phyloP scores from a whole-genome alignment of 1,140 invertebrate genomes.

The Papilio machaon region DNA sequence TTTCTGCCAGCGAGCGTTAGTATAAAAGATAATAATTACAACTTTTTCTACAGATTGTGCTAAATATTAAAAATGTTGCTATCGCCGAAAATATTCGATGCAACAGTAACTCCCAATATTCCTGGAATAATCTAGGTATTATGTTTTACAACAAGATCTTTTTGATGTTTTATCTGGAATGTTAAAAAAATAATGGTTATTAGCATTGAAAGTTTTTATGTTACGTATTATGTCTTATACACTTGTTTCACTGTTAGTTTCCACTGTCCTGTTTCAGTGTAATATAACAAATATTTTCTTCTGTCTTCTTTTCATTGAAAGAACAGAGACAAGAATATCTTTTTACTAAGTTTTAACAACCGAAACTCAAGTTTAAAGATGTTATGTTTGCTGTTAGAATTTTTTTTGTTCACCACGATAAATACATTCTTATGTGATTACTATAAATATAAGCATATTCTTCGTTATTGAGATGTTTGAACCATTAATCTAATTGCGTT shows the following conservation, averaged over 20 bases:
- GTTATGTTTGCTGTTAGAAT: too few relatives aligned
- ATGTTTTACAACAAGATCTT: conserved; percentile 16
- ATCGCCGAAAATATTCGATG: conserved; percentile 22
- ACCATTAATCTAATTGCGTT: neutral
- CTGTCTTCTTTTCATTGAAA: neutral
- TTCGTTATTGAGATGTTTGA: neutral
- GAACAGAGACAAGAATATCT: too few relatives aligned
- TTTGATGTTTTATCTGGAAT: conserved; percentile 12
- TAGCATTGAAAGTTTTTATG: neutral
- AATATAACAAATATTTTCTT: neutral
- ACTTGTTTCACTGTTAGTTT: neutral
- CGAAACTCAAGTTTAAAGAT: too few relatives aligned
- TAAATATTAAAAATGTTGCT: conserved; percentile 29
- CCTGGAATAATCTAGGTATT: conserved; percentile 1
- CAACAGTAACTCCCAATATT: neutral
- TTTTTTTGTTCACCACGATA: too few relatives aligned
- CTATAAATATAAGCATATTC: neutral
- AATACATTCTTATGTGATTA: too few relatives aligned
- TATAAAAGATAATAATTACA: conserved; percentile 30
- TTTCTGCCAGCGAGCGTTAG: conserved; percentile 31
- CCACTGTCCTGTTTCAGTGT: too few relatives aligned
- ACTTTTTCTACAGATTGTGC: conserved; percentile 27
- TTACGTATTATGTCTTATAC: neutral
- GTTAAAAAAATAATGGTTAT: neutral
- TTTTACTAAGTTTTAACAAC: too few relatives aligned